phyloP scores from a whole-genome alignment of 2,113 vertebrate species.

The Chunga burmeisteri region DNA sequence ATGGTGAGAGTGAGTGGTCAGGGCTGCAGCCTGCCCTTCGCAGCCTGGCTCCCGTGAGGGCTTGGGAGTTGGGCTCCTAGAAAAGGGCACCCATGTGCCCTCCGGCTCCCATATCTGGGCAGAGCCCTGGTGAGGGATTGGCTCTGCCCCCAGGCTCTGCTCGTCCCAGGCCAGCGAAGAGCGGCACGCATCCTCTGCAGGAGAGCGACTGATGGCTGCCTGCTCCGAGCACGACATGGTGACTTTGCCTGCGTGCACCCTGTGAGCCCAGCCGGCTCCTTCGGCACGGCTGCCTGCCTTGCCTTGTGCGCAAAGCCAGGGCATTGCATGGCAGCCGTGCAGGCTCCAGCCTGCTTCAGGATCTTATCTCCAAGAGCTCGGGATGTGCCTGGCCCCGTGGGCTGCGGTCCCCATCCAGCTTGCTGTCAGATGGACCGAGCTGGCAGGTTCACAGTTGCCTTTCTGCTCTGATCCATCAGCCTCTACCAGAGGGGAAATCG shows the following conservation, averaged over 20 bases:
- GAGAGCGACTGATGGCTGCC: background rate
- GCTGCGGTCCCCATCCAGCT: too few species aligned
- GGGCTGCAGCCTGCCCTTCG: background rate
- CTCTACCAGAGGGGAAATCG: background rate
- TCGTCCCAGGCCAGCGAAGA: background rate
- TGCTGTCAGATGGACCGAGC: background rate
- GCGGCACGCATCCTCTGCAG: background rate
- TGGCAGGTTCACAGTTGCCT: background rate
- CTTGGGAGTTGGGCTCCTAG: background rate
- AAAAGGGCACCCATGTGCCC: background rate
- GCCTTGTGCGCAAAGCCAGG: rapidly evolving
- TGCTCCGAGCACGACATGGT: background rate
- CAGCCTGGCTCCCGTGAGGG: background rate
- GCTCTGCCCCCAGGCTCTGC: background rate
- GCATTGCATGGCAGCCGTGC: background rate
- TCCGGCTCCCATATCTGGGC: background rate
- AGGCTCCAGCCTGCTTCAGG: background rate
- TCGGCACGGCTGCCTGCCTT: background rate
- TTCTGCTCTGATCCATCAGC: background rate
- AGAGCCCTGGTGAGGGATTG: background rate
- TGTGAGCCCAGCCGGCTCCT: background rate
- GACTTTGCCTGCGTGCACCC: background rate
- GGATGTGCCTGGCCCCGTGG: background rate
- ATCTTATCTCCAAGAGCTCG: too few species aligned
- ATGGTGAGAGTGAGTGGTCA: background rate